Percentiles rank a stretch among this genome's conserved stretches.
Evolutionary conservation across 2,888 invertebrate genomes (phyloP).

Genomic region (Tridacna gigas): DNA sequence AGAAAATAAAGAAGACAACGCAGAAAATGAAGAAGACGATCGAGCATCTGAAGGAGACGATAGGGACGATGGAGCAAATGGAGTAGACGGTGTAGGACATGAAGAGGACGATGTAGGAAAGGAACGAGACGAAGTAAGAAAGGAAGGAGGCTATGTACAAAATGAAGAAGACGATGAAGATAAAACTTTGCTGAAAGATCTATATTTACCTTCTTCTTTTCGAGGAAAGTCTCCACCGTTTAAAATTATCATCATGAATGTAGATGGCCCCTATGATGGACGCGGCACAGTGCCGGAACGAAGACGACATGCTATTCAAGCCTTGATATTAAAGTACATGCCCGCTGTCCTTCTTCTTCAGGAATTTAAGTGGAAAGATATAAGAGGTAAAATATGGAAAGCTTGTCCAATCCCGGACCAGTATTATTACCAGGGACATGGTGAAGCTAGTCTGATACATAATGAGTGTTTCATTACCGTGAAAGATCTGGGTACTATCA

Average conservation of each 20-base stretch:
- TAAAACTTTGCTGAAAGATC: too few species aligned
- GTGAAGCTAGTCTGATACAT: constrained; percentile 49
- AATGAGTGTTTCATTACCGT: constrained; percentile 20
- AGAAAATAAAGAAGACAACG: too few species aligned
- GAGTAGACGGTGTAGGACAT: too few species aligned
- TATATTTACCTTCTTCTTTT: too few species aligned
- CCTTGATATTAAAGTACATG: constrained; percentile 19
- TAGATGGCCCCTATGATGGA: constrained; percentile 26
- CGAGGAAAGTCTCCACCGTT: too few species aligned
- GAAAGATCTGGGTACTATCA: constrained; percentile 18
- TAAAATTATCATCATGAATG: constrained; percentile 52
- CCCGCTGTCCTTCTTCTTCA: constrained; percentile 52
- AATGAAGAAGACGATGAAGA: too few species aligned
- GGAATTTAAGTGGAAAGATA: constrained; percentile 52
- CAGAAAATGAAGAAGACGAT: too few species aligned
- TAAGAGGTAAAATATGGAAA: constrained; percentile 43
- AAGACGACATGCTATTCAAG: constrained; percentile 40
- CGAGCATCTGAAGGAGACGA: too few species aligned
- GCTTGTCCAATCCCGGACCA: constrained; percentile 39
- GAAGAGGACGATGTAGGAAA: too few species aligned
- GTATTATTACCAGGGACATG: constrained; percentile 39
- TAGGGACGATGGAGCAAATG: too few species aligned
- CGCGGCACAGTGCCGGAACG: constrained; percentile 19
- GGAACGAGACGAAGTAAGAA: too few species aligned
- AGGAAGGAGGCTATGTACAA: too few species aligned